Evolutionary conservation across 2,888 invertebrate species (phyloP).

Genomic region (Pyrgus malvae): DNA sequence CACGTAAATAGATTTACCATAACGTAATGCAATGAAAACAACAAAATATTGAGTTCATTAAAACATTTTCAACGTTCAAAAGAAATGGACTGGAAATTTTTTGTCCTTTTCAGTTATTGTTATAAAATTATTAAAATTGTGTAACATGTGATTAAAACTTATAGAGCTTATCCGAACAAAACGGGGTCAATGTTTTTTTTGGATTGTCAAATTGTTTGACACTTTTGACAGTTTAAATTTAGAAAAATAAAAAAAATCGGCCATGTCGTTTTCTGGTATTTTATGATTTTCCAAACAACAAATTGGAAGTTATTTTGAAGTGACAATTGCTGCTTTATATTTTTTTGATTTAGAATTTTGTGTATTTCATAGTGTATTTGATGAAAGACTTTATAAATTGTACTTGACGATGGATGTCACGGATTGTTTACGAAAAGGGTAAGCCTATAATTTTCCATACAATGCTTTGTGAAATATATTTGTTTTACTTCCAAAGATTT

Average conservation of each 20-base stretch:
- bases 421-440: neutral
- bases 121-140: no score
- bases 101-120: no score
- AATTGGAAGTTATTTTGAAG: no score
- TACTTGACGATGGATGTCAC: neutral
- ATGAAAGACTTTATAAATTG: neutral
- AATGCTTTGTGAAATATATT: no score
- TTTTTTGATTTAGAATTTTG: neutral
- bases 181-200: neutral
- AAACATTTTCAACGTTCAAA: no score
- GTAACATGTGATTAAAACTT: neutral
- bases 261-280: slow-evolving; percentile 2
- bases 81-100: no score
- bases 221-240: neutral
- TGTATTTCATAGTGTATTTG: neutral
- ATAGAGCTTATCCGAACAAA: neutral
- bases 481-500: no score
- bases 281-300: neutral
- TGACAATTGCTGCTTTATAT: no score
- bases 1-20: no score
- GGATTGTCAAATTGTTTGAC: neutral
- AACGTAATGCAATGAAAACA: no score
- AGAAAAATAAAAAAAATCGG: neutral
- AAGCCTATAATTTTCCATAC: no score
- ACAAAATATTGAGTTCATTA: no score